Base-by-base conservation (phyloP, 2,888 invertebrate species). In the Helicoverpa assulta region DNA sequence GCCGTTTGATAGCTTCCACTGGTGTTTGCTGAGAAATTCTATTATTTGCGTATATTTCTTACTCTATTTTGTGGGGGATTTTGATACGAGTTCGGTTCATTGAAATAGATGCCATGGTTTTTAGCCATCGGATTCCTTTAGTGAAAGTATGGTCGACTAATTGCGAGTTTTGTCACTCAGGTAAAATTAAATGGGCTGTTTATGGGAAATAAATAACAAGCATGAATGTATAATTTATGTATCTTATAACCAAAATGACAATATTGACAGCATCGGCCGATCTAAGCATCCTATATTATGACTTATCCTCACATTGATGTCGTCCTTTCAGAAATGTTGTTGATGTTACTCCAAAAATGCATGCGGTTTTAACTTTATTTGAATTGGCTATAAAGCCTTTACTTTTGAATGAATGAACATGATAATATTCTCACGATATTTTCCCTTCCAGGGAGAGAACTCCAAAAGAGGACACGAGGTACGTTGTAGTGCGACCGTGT, bases 381-480 rank as follows among this genome's bases (percentile, higher is more conserved):
- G 2, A 43, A 43, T 43, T 1, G 16, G 43, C 16, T 5, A 5
- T 43, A 43, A 12, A 40, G 2, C 6, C 40, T 40, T 16, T 43
- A 52, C 7, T 14, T 43, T 8, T 26, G 43, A 62, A 52, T 55
- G 12, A 67, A 63, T 67, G 51, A 73, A 56, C 68, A 54, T 67
- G 53, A 80, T 59, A 76, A 64, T 65, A 78, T 83, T 67, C 73
- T 82, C 70, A 81, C 78, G 54, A 64, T 81, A 71, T 82, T 82
- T 82, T 82, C 83, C 82, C 82, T 82, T 82, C 47, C 82, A 82
- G 82, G 82, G 82, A 79, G 82, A 82, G 64, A 82, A 81, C 82
- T 82, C 82, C 74, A 82, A 82, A 56, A 78, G 82, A 78, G 83
- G 81, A 83, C 78, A 81, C 33, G 82, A 82, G 82, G 82, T 82